Evolutionary conservation across 1,140 invertebrate species (phyloP).

Genomic region (Saccostrea cuccullata): DNA sequence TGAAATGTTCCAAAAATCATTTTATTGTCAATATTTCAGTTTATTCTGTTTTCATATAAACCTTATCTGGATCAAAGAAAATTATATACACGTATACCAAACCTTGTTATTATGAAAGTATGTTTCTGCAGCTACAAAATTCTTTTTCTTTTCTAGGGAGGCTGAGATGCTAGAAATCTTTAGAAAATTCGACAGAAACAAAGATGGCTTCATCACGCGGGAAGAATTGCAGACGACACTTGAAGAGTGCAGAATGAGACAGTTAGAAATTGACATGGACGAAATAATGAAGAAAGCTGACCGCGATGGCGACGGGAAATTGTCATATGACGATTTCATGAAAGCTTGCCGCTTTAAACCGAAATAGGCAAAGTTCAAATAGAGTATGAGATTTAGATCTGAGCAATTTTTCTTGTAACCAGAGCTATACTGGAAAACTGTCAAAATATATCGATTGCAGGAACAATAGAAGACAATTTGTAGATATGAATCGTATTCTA

Average conservation of each 20-base stretch:
- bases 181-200: slow-evolving; percentile 37
- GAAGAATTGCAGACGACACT: slow-evolving; percentile 22
- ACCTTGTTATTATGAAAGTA: no score
- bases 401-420: neutral
- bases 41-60: no score
- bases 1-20: no score
- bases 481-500: neutral
- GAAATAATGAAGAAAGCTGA: slow-evolving; percentile 38
- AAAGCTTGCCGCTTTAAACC: slow-evolving; percentile 8
- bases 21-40: no score
- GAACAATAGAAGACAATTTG: neutral
- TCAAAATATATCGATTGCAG: neutral
- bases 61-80: no score
- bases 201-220: slow-evolving; percentile 39
- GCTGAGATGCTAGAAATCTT: slow-evolving; percentile 3
- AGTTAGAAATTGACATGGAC: slow-evolving; percentile 23
- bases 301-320: slow-evolving; percentile 28
- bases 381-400: neutral
- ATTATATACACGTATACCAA: no score
- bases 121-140: neutral
- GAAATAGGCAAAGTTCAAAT: neutral
- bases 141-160: neutral
- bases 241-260: neutral
- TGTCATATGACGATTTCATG: slow-evolving; percentile 40
- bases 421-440: neutral